Conservation (phyloP, 2,113 vertebrate species). For the Thymallus thymallus region DNA sequence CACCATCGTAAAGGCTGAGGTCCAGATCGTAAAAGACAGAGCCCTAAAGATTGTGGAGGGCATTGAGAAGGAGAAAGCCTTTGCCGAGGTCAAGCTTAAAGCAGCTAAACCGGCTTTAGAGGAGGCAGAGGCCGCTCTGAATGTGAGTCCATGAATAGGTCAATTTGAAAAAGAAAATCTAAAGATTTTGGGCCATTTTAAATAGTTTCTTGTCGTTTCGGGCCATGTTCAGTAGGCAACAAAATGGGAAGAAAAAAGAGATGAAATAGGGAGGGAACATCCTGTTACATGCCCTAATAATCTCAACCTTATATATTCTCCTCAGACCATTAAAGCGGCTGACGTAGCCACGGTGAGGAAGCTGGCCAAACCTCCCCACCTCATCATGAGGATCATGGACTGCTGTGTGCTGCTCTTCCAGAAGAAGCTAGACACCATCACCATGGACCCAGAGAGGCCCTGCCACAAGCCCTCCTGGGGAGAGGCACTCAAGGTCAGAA, state of each 20-base stretch:
- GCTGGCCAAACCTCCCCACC: slow-evolving; percentile 79
- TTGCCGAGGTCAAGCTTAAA: slow-evolving; percentile 79
- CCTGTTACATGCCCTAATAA: not conserved
- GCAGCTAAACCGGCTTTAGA: slow-evolving; percentile 80
- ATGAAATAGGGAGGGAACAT: not conserved
- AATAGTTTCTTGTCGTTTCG: too few relatives aligned
- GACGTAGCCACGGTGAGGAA: slow-evolving; percentile 82
- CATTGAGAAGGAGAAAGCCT: slow-evolving; percentile 80
- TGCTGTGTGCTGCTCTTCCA: slow-evolving; percentile 78
- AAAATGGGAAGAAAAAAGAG: too few relatives aligned
- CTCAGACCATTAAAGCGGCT: slow-evolving; percentile 79
- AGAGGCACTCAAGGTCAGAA: slow-evolving; percentile 75
- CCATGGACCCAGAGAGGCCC: slow-evolving; percentile 64
- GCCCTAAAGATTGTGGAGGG: slow-evolving; percentile 83
- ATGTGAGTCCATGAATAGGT: slow-evolving; percentile 65
- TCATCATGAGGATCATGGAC: slow-evolving; percentile 84
- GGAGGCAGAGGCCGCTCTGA: slow-evolving; percentile 80
- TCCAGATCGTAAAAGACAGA: slow-evolving; percentile 83
- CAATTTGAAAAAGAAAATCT: not conserved
- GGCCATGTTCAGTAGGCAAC: too few relatives aligned
- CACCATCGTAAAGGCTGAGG: slow-evolving; percentile 81
- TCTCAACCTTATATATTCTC: not conserved
- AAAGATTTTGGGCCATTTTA: not conserved
- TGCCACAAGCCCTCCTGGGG: slow-evolving; percentile 75
- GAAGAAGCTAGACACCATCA: slow-evolving; percentile 70